Percentiles rank a stretch among this genome's conserved stretches.
Conservation (phyloP, 2,797 vertebrate genomes). For the Pseudochirops corinnae region DNA sequence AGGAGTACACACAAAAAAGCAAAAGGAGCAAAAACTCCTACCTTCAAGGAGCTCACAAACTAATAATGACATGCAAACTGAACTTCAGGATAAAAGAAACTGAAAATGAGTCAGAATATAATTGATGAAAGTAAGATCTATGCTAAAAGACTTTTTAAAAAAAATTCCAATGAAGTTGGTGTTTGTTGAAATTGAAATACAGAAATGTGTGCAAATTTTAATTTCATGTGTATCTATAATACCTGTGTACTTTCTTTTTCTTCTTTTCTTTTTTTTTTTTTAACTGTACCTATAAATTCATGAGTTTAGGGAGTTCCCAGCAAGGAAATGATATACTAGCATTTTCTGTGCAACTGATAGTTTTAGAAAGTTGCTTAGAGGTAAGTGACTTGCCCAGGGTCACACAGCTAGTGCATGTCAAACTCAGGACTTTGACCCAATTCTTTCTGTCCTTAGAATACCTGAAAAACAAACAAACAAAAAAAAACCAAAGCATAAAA, state of each 20-base stretch:
- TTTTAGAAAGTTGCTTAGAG: background rate
- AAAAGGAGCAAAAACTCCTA: background rate
- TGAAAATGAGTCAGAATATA: background rate
- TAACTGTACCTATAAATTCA: background rate
- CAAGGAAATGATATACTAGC: background rate
- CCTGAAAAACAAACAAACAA: background rate
- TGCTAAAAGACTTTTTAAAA: constrained; percentile 34
- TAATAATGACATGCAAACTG: background rate
- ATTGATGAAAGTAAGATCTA: constrained; percentile 11
- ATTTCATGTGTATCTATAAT: background rate
- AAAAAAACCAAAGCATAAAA: background rate
- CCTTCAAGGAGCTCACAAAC: background rate
- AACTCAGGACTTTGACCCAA: background rate
- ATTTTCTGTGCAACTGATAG: background rate
- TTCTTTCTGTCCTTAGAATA: background rate
- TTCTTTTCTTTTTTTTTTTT: background rate
- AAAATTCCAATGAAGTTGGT: background rate
- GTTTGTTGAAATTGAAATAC: background rate
- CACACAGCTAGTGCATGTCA: background rate
- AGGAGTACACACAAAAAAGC: background rate
- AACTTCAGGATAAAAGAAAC: constrained; percentile 31
- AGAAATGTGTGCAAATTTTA: background rate
- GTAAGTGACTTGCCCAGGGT: background rate
- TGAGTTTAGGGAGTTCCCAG: background rate
- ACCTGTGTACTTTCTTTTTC: background rate